phyloP scores from a whole-genome alignment of 2,113 vertebrate species.

The Ophiodon elongatus region DNA sequence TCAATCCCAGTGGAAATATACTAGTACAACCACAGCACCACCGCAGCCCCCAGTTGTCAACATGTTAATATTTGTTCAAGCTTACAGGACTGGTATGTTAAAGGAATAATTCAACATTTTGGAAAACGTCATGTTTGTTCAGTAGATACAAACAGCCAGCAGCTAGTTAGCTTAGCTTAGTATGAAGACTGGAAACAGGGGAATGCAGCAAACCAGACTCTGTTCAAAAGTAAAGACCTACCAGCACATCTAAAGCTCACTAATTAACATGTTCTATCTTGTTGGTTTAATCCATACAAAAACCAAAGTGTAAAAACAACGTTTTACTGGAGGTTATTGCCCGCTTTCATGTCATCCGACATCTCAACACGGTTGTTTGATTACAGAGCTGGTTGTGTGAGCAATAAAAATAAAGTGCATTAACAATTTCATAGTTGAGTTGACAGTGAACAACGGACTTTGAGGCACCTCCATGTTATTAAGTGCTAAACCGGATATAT shows the following conservation, averaged over 20 bases:
- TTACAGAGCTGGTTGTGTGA: background rate
- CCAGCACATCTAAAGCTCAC: no score
- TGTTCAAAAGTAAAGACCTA: background rate
- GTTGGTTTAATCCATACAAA: background rate
- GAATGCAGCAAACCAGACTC: background rate
- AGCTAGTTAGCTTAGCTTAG: conserved; percentile 7
- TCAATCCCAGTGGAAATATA: conserved; percentile 55
- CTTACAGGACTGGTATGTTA: background rate
- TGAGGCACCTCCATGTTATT: background rate
- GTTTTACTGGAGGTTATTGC: background rate
- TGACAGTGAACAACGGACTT: background rate
- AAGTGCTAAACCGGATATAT: background rate
- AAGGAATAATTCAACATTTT: background rate
- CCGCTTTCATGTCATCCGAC: background rate
- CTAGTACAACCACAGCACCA: background rate
- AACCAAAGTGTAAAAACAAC: background rate
- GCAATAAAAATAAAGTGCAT: background rate
- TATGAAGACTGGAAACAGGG: background rate
- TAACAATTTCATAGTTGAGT: background rate
- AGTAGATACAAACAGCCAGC: background rate
- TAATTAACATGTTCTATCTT: background rate
- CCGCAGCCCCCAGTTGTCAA: background rate
- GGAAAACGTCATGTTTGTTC: background rate
- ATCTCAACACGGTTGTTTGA: background rate
- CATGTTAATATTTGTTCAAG: conserved; percentile 37